These are phyloP conservation scores for Rhineura floridana DNA, from an alignment of 2,113 vertebrate genomes.

Conservation along the genomic window DNA sequence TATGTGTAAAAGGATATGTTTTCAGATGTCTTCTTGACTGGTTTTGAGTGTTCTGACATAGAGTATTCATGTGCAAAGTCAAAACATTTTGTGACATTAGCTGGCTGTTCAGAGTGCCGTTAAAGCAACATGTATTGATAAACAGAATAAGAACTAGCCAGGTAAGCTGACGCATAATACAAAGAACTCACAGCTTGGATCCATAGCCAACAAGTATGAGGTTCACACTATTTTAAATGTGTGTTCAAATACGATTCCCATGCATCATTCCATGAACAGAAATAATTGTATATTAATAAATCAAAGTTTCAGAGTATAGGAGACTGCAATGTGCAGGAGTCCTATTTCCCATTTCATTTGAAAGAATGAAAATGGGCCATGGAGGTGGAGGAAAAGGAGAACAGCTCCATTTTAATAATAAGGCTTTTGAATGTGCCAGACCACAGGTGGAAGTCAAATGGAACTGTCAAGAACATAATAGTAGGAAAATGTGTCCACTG, in stretches of 20 bases:
- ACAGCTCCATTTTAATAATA: not conserved
- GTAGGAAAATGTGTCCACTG: not conserved
- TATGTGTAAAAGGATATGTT: not conserved
- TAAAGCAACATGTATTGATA: not conserved
- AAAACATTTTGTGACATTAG: not conserved
- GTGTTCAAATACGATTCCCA: not conserved
- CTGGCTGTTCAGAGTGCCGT: not conserved
- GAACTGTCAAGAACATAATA: not conserved
- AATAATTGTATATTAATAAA: not conserved
- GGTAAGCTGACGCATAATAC: fast-evolving
- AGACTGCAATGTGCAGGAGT: not conserved
- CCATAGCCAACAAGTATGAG: not conserved
- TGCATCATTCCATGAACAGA: not conserved
- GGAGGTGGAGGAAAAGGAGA: not conserved
- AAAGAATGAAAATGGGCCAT: not conserved
- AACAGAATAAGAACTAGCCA: not conserved
- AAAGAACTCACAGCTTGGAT: fast-evolving
- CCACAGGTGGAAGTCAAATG: not conserved
- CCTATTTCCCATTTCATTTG: not conserved
- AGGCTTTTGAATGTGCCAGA: not conserved
- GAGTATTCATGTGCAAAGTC: fast-evolving
- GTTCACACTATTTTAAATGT: no score
- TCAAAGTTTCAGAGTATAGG: not conserved
- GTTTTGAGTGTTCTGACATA: not conserved
- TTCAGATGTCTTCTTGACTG: not conserved